Conservation (phyloP, 2,888 invertebrate genomes). For the Drosophila koepferae region DNA sequence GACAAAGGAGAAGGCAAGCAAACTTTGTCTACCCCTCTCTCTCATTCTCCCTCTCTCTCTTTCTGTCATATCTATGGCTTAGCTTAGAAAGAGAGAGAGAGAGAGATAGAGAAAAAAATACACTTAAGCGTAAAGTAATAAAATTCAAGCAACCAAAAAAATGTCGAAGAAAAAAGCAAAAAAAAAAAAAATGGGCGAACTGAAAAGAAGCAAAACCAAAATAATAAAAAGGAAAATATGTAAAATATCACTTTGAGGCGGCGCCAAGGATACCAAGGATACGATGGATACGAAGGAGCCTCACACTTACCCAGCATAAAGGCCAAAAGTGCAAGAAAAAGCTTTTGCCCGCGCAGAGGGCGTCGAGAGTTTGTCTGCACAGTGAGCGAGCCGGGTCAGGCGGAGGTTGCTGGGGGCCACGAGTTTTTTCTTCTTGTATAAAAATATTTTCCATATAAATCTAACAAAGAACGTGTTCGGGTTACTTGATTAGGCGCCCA, state of each 20-base stretch:
- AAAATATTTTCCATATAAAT: constrained; percentile 82
- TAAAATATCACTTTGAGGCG: constrained; percentile 78
- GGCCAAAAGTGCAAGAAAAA: constrained; percentile 66
- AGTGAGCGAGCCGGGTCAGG: constrained; percentile 3
- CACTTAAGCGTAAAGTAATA: constrained; percentile 79
- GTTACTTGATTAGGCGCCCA: constrained; percentile 77
- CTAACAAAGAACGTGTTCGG: constrained; percentile 82
- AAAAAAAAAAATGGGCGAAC: constrained; percentile 36
- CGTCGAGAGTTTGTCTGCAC: neutral
- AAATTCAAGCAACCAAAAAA: constrained; percentile 78
- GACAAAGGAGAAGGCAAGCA: constrained; percentile 16
- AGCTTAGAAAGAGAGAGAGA: neutral
- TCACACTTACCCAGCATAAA: constrained; percentile 47
- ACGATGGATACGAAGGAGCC: constrained; percentile 41
- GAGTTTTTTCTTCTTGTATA: constrained; percentile 66
- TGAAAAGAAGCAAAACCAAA: constrained; percentile 32
- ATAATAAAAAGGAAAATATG: constrained; percentile 60
- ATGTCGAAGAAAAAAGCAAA: constrained; percentile 57
- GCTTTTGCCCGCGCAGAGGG: constrained; percentile 60
- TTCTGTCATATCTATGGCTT: neutral
- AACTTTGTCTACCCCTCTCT: constrained; percentile 8
- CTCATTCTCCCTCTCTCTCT: constrained; percentile 10
- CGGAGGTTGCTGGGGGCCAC: constrained; percentile 12
- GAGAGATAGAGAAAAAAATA: constrained; percentile 47
- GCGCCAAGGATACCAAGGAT: constrained; percentile 29